These are phyloP conservation scores for Australoheros scitulus DNA, from an alignment of 2,113 vertebrate genomes.

Conservation along the genomic window DNA sequence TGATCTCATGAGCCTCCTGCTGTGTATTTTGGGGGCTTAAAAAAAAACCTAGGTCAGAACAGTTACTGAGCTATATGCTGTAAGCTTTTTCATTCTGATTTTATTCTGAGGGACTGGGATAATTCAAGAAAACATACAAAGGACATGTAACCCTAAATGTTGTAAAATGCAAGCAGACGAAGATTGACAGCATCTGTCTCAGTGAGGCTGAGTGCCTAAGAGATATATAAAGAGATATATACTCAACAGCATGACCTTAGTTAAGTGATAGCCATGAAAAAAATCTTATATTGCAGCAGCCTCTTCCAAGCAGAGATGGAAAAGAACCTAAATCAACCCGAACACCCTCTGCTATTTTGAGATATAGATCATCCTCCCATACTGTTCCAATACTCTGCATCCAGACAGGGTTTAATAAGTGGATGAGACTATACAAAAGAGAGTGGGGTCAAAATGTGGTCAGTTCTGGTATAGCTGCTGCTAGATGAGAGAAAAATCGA, in stretches of 20 bases:
- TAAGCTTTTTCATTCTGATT: not conserved
- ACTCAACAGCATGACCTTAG: slow-evolving; percentile 9
- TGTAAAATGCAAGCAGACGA: not conserved
- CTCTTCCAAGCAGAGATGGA: not conserved
- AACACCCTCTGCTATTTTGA: slow-evolving; percentile 1
- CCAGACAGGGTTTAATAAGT: slow-evolving; percentile 5
- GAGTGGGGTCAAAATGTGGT: not conserved
- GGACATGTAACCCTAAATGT: not conserved
- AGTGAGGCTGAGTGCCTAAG: not conserved
- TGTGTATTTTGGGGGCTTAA: not conserved
- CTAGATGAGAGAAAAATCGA: not conserved
- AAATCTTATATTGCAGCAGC: not conserved
- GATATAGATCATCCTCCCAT: slow-evolving; percentile 14
- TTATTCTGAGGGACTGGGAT: not conserved
- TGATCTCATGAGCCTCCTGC: not conserved
- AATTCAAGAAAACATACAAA: not conserved
- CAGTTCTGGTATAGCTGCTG: not conserved
- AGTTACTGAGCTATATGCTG: not conserved
- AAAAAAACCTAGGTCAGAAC: not conserved
- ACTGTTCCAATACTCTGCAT: not conserved
- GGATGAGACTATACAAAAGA: slow-evolving; percentile 4
- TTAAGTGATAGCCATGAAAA: slow-evolving; percentile 1
- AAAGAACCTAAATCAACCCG: slow-evolving; percentile 17
- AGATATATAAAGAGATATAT: slow-evolving; percentile 19
- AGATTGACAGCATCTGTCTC: not conserved